Evolutionary conservation across 2,888 invertebrate species (phyloP).

Genomic region (Diaperis boleti): DNA sequence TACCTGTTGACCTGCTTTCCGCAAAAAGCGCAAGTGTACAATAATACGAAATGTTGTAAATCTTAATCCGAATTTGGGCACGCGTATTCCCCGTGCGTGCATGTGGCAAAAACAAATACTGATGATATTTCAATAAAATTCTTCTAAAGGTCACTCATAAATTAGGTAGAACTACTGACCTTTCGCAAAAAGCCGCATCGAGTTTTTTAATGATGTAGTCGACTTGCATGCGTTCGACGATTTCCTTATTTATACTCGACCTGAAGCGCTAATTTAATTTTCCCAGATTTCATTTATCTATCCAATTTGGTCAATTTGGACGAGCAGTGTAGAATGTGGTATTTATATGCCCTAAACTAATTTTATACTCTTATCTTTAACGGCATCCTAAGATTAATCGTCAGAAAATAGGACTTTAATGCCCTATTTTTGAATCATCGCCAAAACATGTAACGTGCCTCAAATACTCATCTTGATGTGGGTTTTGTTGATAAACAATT

Average conservation of each 20-base stretch:
- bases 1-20: background rate
- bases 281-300: slow-evolving; percentile 26
- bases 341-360: too few relatives aligned
- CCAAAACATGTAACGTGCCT: too few relatives aligned
- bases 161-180: slow-evolving; percentile 41
- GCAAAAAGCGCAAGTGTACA: background rate
- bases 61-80: background rate
- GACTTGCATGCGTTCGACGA: slow-evolving; percentile 27
- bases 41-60: background rate
- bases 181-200: slow-evolving; percentile 39
- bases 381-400: too few relatives aligned
- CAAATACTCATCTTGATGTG: too few relatives aligned
- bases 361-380: too few relatives aligned
- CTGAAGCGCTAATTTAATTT: slow-evolving; percentile 35
- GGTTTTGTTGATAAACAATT: too few relatives aligned
- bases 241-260: slow-evolving; percentile 34
- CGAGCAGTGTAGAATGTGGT: too few relatives aligned
- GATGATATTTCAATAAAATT: slow-evolving; percentile 36
- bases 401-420: too few relatives aligned
- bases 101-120: slow-evolving; percentile 14
- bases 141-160: slow-evolving; percentile 37
- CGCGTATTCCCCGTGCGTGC: background rate
- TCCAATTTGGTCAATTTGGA: slow-evolving; percentile 29
- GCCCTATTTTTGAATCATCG: too few relatives aligned
- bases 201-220: slow-evolving; percentile 36